Conservation (phyloP, 1,140 invertebrate species). For the Paraescarpia echinospica region DNA sequence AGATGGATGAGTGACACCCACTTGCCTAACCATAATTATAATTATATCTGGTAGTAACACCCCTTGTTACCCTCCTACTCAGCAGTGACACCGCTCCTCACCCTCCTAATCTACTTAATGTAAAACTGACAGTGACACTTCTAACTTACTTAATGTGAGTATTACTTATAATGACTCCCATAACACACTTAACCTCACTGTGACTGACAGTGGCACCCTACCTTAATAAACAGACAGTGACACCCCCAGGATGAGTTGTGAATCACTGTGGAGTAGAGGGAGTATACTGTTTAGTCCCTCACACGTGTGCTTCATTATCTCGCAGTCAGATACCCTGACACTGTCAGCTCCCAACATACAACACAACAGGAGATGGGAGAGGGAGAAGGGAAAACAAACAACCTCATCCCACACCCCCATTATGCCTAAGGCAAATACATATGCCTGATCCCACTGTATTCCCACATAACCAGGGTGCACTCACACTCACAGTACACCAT, state of each 20-base stretch:
- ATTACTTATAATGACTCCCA: not conserved
- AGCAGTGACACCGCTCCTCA: not conserved
- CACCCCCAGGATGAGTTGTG: not conserved
- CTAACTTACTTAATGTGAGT: not conserved
- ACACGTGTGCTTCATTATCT: not conserved
- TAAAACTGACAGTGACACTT: not conserved
- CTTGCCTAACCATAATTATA: not conserved
- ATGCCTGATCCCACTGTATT: not conserved
- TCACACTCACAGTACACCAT: not conserved
- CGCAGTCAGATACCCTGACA: not conserved
- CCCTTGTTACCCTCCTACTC: not conserved
- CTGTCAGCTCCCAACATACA: not conserved
- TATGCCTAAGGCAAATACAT: not conserved
- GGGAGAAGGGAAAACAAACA: not conserved
- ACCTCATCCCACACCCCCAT: not conserved
- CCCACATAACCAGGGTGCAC: not conserved
- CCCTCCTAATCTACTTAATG: too few species aligned
- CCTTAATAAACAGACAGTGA: not conserved
- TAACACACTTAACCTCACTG: not conserved
- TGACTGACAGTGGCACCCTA: not conserved
- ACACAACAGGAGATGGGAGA: not conserved
- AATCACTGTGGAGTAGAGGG: not conserved
- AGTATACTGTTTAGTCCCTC: not conserved
- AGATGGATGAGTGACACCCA: not conserved
- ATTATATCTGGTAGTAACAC: not conserved